phyloP scores from a whole-genome alignment of 2,797 vertebrate genomes.

The Molossus molossus region DNA sequence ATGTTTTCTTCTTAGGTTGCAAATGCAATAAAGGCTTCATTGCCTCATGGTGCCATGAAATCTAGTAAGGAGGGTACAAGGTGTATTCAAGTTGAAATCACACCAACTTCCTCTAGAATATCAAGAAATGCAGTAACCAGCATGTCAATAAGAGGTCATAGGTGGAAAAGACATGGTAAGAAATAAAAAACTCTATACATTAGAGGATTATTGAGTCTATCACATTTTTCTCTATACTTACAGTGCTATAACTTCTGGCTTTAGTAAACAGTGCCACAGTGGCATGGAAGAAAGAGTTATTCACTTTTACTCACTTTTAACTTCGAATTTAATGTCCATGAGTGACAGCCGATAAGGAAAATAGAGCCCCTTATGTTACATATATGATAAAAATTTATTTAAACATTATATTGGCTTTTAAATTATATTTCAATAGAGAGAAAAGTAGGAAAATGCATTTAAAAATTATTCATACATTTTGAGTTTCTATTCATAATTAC shows the following conservation, averaged over 20 bases:
- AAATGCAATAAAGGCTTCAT: constrained; percentile 98
- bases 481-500: constrained; percentile 49
- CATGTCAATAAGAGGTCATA: constrained; percentile 98
- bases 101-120: constrained; percentile 97
- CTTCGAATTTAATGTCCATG: constrained; percentile 18
- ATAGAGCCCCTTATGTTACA: background rate
- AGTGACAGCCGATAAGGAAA: constrained; percentile 26
- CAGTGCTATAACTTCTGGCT: background rate
- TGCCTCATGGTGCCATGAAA: constrained; percentile 95
- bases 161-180: constrained; percentile 99
- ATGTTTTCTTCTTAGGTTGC: constrained; percentile 92
- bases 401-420: constrained; percentile 48
- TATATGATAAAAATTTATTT: constrained; percentile 59
- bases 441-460: constrained; percentile 42
- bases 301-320: background rate
- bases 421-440: constrained; percentile 42
- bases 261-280: constrained; percentile 19
- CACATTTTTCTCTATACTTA: background rate
- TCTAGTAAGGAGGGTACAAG: constrained; percentile 96
- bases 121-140: constrained; percentile 99
- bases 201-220: background rate
- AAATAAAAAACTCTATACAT: constrained; percentile 61
- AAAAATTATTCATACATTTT: constrained; percentile 62
- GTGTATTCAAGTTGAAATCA: constrained; percentile 99
- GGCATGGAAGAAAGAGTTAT: constrained; percentile 18